A percentile compares a stretch with the other conserved stretches of the same genome.
phyloP scores from a whole-genome alignment of 2,113 vertebrate species.

The Ochotona princeps region DNA sequence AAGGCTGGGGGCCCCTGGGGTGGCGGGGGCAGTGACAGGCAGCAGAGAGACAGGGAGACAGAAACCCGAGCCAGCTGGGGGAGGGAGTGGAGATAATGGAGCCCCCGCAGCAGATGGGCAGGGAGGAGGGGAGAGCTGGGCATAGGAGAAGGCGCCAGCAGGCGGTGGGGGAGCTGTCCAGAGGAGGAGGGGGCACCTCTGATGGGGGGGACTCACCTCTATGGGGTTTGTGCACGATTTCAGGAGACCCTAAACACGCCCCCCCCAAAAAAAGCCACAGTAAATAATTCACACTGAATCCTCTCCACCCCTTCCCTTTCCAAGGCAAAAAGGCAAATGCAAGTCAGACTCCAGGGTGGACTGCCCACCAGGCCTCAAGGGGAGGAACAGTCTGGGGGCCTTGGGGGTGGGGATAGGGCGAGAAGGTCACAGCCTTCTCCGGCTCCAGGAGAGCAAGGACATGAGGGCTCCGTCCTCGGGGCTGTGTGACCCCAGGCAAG shows the following conservation, averaged over 20 bases:
- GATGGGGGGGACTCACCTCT: slow-evolving; percentile 85
- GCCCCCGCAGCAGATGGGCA: slow-evolving; percentile 26
- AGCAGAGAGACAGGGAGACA: not conserved
- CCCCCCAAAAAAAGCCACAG: not conserved
- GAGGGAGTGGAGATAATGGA: not conserved
- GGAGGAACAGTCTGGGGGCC: not conserved
- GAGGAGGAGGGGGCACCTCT: rapidly evolving
- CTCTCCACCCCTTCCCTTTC: not conserved
- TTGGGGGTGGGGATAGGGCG: not conserved
- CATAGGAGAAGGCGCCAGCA: not conserved
- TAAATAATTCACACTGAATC: not conserved
- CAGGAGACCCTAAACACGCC: slow-evolving; percentile 86
- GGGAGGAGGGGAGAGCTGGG: not conserved
- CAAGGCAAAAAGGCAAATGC: not conserved
- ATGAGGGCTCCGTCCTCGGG: not conserved
- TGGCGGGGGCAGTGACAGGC: not conserved
- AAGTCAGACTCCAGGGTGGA: not conserved
- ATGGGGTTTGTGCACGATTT: slow-evolving; percentile 85
- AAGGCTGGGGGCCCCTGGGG: not conserved
- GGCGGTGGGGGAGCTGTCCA: not conserved
- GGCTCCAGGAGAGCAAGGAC: not conserved
- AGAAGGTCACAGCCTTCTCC: not conserved
- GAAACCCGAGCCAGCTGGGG: slow-evolving; percentile 5
- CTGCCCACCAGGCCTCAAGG: not conserved
- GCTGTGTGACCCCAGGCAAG: not conserved